Conservation (phyloP, 2,888 invertebrate genomes). For the Platerodrilus igneus region DNA sequence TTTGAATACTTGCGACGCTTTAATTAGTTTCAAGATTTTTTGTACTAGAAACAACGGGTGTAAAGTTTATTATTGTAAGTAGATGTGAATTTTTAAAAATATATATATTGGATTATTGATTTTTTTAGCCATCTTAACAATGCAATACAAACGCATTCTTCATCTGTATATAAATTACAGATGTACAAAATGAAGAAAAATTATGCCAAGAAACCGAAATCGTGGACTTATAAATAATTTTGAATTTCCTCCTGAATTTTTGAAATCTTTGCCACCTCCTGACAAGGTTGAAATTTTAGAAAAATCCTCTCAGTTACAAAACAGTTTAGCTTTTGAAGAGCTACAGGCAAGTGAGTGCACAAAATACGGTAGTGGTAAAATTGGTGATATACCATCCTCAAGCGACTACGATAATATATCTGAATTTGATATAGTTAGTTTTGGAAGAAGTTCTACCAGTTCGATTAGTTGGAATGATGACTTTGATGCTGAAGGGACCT, state of each 20-base stretch:
- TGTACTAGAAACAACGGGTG: too few species aligned
- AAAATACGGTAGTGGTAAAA: not conserved
- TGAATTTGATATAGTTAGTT: conserved; percentile 19
- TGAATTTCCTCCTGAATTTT: conserved; percentile 15
- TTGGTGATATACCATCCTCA: conserved; percentile 1
- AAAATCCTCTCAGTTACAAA: not conserved
- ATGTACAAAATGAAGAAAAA: conserved; percentile 20
- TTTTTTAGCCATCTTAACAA: too few species aligned
- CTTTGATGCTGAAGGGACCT: conserved; percentile 53
- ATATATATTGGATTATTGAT: too few species aligned
- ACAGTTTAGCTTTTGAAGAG: conserved; percentile 3
- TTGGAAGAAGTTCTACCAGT: conserved; percentile 40
- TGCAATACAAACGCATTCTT: too few species aligned
- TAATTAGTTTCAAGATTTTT: too few species aligned
- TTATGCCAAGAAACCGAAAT: conserved; percentile 30
- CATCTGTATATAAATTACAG: too few species aligned
- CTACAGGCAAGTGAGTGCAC: not conserved
- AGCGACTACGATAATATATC: conserved; percentile 6
- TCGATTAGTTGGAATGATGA: conserved; percentile 52
- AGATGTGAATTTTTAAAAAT: too few species aligned
- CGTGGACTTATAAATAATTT: conserved; percentile 28
- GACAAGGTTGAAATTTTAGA: conserved; percentile 9
- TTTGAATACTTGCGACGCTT: too few species aligned
- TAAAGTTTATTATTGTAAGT: too few species aligned
- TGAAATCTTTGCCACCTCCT: conserved; percentile 11